These are phyloP conservation scores for Ectemnius cavifrons DNA, from an alignment of 2,888 invertebrate species.

Conservation along the genomic window DNA sequence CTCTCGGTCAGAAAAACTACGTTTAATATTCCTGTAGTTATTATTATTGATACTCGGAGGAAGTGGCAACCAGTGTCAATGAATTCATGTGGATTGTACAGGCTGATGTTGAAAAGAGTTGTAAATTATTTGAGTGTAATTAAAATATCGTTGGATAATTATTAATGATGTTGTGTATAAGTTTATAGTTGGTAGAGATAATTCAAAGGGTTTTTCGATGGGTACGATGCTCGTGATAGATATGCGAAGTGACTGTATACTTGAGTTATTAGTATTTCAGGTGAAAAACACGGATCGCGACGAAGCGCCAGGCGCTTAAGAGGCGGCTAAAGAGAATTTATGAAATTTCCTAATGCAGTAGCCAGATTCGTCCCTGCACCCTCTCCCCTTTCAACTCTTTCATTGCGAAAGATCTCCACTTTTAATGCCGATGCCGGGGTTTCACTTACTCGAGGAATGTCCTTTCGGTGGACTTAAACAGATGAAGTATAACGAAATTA, in stretches of 20 bases:
- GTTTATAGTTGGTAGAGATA: too few species aligned
- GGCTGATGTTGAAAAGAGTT: too few species aligned
- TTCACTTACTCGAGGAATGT: slow-evolving; percentile 51
- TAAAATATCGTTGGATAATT: too few species aligned
- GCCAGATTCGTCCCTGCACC: slow-evolving; percentile 70
- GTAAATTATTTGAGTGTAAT: too few species aligned
- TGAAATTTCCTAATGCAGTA: slow-evolving; percentile 77
- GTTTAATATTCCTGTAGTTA: too few species aligned
- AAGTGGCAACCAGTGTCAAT: too few species aligned
- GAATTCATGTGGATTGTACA: too few species aligned
- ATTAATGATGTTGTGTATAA: too few species aligned
- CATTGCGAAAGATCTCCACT: slow-evolving; percentile 53
- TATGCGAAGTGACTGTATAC: slow-evolving; percentile 65
- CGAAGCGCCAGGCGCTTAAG: slow-evolving; percentile 70
- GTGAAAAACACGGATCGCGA: slow-evolving; percentile 73
- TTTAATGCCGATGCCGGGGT: slow-evolving; percentile 56
- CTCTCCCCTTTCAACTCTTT: slow-evolving; percentile 57
- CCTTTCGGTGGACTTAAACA: slow-evolving; percentile 19
- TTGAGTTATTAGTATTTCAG: slow-evolving; percentile 74
- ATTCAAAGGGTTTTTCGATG: too few species aligned
- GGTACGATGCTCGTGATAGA: slow-evolving; percentile 4
- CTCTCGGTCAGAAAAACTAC: background rate
- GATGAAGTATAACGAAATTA: slow-evolving; percentile 2
- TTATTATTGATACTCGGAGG: too few species aligned
- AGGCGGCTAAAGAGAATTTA: slow-evolving; percentile 76